These are phyloP conservation scores for Melanotaenia trifasciata DNA, from an alignment of 2,797 vertebrate genomes.

Conservation along the genomic window DNA sequence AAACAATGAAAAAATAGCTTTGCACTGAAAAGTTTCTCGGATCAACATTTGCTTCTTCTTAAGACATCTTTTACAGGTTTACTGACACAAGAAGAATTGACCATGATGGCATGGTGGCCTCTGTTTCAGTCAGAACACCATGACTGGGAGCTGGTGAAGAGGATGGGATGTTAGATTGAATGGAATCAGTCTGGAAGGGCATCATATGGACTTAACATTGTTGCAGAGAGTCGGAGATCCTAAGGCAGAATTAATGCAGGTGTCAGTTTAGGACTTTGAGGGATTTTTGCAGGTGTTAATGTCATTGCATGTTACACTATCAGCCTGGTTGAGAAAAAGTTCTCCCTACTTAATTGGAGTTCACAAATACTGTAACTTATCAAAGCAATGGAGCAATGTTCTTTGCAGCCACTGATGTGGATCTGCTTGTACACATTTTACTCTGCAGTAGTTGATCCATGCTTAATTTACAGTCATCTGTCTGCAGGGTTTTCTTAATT, in stretches of 20 bases:
- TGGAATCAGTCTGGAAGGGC: conserved; percentile 41
- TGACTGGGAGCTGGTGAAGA: conserved; percentile 9
- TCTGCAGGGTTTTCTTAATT: no score
- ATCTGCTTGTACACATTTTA: no score
- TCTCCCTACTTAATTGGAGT: no score
- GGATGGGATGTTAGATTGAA: conserved; percentile 34
- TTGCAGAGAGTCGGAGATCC: conserved; percentile 21
- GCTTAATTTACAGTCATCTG: no score
- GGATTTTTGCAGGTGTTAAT: conserved; percentile 1
- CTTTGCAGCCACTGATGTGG: no score
- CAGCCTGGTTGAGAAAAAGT: conserved; percentile 1
- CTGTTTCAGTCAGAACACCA: not conserved
- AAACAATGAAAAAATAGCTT: no score
- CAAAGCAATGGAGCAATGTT: no score
- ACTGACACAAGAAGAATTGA: not conserved
- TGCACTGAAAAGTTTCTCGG: no score
- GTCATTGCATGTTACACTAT: conserved; percentile 3
- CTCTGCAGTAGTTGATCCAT: no score
- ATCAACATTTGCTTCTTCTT: not conserved
- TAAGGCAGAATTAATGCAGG: conserved; percentile 45
- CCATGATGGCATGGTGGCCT: not conserved
- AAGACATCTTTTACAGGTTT: not conserved
- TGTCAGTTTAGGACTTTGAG: conserved; percentile 51
- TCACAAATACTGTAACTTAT: no score
- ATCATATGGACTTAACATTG: conserved; percentile 45